Percentiles rank a stretch among this genome's conserved stretches.
Conservation (phyloP, 2,888 invertebrate genomes). For the Tenthredo livida region DNA sequence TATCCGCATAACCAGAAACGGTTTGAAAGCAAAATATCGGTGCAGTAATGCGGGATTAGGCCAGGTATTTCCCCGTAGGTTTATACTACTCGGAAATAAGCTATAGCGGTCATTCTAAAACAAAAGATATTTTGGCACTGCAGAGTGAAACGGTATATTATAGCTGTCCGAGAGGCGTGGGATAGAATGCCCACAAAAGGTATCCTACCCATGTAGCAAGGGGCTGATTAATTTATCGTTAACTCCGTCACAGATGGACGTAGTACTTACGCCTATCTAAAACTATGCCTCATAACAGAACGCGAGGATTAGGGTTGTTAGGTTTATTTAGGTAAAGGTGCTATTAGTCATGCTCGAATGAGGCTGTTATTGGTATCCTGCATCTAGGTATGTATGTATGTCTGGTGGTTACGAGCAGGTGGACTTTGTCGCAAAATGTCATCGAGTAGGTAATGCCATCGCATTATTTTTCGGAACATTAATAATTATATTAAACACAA, state of each 20-base stretch:
- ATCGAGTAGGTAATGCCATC: background rate
- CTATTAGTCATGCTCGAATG: background rate
- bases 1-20: background rate
- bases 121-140: background rate
- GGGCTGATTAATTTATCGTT: constrained; percentile 13
- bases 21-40: background rate
- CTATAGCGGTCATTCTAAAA: background rate
- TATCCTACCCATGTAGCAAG: background rate
- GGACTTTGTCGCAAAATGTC: background rate
- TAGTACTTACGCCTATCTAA: background rate
- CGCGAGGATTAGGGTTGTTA: background rate
- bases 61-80: background rate
- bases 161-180: background rate
- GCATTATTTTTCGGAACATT: background rate
- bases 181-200: background rate
- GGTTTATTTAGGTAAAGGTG: background rate
- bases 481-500: too few species aligned
- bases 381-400: background rate
- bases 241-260: background rate
- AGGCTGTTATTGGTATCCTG: background rate
- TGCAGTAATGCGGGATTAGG: background rate
- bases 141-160: background rate
- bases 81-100: background rate
- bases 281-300: background rate
- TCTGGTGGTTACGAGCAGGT: background rate